Percentiles rank a stretch among this genome's conserved stretches.
Evolutionary conservation across 2,113 vertebrate species (phyloP).

Genomic region (Toxotes chatareus): DNA sequence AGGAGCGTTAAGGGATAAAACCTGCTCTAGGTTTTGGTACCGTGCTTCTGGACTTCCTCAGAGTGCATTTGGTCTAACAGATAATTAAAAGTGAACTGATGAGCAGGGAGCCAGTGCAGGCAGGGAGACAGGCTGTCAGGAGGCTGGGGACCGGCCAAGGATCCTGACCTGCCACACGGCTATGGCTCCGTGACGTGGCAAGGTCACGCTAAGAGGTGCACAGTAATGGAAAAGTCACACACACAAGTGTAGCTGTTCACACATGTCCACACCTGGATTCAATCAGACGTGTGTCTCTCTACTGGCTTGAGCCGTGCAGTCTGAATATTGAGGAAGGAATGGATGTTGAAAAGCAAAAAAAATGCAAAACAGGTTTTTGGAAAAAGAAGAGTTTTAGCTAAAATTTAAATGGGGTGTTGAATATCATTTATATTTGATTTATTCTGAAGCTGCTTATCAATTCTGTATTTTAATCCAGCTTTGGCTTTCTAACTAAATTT

Average conservation of each 20-base stretch:
- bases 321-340: conserved; percentile 2
- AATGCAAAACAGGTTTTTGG: background rate
- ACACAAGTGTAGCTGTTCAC: conserved; percentile 21
- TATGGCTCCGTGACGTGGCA: conserved; percentile 66
- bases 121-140: conserved; percentile 55
- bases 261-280: conserved; percentile 18
- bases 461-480: background rate
- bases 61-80: conserved; percentile 46
- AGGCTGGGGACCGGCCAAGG: conserved; percentile 69
- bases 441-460: background rate
- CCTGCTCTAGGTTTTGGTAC: conserved; percentile 50
- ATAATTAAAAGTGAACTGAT: conserved; percentile 77
- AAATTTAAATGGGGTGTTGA: background rate
- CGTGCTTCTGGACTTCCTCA: conserved; percentile 60
- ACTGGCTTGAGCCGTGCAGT: background rate
- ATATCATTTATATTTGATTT: background rate
- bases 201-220: conserved; percentile 42
- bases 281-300: conserved; percentile 16
- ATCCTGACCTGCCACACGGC: conserved; percentile 57
- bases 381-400: background rate
- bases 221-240: conserved; percentile 57
- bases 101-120: conserved; percentile 52
- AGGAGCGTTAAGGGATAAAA: conserved; percentile 39
- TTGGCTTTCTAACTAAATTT: background rate
- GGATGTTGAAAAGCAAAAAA: background rate